These are phyloP conservation scores for Nematostella vectensis DNA, from an alignment of 92 coral and sea anemone genomes.

Conservation along the genomic window DNA sequence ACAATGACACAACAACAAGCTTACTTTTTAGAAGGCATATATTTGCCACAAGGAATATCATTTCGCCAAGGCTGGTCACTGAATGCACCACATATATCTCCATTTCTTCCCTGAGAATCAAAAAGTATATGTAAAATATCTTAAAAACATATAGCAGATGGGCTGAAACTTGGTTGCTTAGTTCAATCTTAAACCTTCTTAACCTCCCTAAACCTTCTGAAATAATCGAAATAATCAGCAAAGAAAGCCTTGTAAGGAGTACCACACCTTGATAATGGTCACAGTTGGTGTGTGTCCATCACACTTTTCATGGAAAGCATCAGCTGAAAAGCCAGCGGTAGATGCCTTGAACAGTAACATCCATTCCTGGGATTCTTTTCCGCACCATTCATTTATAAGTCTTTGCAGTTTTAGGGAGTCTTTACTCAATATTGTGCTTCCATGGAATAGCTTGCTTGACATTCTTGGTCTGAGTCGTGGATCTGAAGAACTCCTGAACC, in stretches of 20 bases:
- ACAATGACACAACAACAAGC: too few species aligned
- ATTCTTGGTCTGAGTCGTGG: constrained; percentile 75
- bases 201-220: too few species aligned
- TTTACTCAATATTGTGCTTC: constrained; percentile 56
- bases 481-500: constrained; percentile 57
- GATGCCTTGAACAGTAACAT: constrained; percentile 74
- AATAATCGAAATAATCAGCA: too few species aligned
- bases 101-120: constrained; percentile 59
- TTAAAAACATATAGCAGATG: too few species aligned
- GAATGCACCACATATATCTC: constrained; percentile 81
- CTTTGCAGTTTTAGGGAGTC: constrained; percentile 62
- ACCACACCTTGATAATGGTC: constrained; percentile 52
- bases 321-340: constrained; percentile 69
- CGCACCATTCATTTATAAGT: constrained; percentile 69
- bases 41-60: constrained; percentile 70
- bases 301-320: constrained; percentile 77
- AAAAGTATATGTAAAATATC: background rate
- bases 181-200: too few species aligned
- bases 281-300: constrained; percentile 81
- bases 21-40: constrained; percentile 65
- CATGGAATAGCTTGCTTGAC: constrained; percentile 64
- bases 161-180: too few species aligned
- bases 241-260: too few species aligned
- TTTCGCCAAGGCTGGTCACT: constrained; percentile 88
- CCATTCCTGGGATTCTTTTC: constrained; percentile 85